Evolutionary conservation across 37 sponge, comb jelly and placozoan species (phyloP).

Genomic region (Corticium candelabrum): DNA sequence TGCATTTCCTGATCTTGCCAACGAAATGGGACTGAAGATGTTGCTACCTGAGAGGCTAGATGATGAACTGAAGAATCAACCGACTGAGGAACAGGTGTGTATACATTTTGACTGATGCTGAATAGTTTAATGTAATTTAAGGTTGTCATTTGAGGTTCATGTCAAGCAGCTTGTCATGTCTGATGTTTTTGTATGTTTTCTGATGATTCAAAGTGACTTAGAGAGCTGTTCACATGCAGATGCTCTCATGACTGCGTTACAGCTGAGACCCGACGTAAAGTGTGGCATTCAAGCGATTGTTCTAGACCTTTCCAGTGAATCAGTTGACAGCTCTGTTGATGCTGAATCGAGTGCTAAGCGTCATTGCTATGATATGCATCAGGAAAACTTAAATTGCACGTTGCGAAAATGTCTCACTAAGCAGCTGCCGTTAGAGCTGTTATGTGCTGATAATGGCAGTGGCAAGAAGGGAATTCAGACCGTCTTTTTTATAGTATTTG

Average conservation of each 20-base stretch:
- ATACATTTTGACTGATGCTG: too few species aligned
- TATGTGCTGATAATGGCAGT: too few species aligned
- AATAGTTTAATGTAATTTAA: background rate
- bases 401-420: background rate
- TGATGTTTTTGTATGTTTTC: background rate
- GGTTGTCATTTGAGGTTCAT: background rate
- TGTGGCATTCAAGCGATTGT: background rate
- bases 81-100: background rate
- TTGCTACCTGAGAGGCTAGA: background rate
- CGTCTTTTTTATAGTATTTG: background rate
- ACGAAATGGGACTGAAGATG: background rate
- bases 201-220: background rate
- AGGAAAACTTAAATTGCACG: background rate
- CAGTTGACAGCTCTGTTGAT: background rate
- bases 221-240: background rate
- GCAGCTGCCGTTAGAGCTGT: background rate
- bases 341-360: background rate
- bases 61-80: background rate
- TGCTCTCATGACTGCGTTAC: background rate
- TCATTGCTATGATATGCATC: background rate
- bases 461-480: too few species aligned
- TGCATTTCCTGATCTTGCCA: background rate
- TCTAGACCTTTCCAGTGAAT: background rate
- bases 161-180: background rate
- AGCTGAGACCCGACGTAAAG: background rate